These are phyloP conservation scores for Crocodylus rhombifer DNA, from an alignment of 2,797 vertebrate species.

Conservation along the genomic window DNA sequence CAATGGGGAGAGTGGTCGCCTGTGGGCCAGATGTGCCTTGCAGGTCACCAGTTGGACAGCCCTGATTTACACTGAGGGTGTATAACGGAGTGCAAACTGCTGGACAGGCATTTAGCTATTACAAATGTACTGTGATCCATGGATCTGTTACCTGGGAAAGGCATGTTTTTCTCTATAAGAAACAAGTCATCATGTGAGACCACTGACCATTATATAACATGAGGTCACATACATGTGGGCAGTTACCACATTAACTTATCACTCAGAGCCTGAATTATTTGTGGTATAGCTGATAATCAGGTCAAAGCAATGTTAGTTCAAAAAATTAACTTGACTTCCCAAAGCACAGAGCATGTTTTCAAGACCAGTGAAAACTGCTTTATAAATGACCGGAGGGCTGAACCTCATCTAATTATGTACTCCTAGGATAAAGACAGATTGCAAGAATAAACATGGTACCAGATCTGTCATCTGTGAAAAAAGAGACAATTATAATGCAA, in stretches of 20 bases:
- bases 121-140: background rate
- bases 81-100: accelerated
- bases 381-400: accelerated
- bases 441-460: background rate
- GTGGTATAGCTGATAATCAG: background rate
- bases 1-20: no score
- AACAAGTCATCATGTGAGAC: background rate
- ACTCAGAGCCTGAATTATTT: background rate
- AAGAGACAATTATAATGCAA: no score
- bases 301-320: background rate
- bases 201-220: background rate
- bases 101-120: conserved; percentile 11
- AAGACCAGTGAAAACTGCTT: background rate
- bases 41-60: no score
- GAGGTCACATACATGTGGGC: background rate
- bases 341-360: background rate
- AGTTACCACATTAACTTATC: background rate
- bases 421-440: accelerated
- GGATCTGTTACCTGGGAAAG: background rate
- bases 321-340: background rate
- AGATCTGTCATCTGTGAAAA: background rate
- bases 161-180: background rate
- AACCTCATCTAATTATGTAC: background rate
- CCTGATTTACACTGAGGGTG: background rate
- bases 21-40: no score